Percentiles rank a stretch among this genome's conserved stretches.
Conservation (phyloP, 2,797 vertebrate species). For the Kryptolebias ocellatus region DNA sequence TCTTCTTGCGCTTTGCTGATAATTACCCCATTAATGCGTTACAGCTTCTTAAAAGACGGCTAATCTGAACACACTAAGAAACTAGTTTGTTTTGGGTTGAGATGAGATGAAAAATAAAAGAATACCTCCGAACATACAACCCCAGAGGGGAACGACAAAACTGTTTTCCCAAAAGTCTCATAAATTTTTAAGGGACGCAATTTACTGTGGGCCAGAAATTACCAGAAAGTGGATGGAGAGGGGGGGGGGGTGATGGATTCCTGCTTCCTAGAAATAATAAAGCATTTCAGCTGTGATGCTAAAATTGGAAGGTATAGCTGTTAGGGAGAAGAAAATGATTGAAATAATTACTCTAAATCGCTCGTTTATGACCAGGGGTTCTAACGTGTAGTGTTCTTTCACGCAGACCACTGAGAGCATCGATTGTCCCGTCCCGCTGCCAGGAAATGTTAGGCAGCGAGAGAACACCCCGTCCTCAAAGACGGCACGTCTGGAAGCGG, state of each 20-base stretch:
- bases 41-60: conserved; percentile 13
- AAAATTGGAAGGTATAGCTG: not conserved
- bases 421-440: not conserved
- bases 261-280: conserved; percentile 11
- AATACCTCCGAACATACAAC: not conserved
- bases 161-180: not conserved
- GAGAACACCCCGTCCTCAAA: not conserved
- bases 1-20: conserved; percentile 36
- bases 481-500: not conserved
- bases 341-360: not conserved
- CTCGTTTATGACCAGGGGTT: not conserved
- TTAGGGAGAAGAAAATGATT: conserved; percentile 1
- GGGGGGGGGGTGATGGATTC: not conserved
- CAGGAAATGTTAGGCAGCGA: not conserved
- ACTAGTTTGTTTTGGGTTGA: not conserved
- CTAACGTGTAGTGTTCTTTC: conserved; percentile 1
- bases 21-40: conserved; percentile 38
- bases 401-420: conserved; percentile 3
- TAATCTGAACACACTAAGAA: conserved; percentile 9
- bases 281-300: not conserved
- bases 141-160: not conserved
- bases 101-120: not conserved
- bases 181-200: conserved; percentile 7
- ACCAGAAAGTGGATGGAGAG: not conserved
- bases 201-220: not conserved